Evolutionary conservation across 2,797 vertebrate species (phyloP).

Genomic region (Huso huso): DNA sequence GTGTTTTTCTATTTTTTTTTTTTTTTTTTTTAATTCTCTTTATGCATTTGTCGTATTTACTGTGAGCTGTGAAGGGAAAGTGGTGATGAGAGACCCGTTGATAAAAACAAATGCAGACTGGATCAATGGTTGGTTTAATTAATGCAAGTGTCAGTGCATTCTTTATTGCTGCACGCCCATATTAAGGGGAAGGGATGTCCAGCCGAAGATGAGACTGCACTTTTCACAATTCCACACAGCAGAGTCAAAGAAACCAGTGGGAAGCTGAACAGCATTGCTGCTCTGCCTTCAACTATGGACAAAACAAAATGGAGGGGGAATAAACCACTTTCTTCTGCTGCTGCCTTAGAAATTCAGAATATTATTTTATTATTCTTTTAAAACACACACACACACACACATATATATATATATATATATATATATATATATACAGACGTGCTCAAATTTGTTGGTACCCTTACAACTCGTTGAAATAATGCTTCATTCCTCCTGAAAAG

Average conservation of each 20-base stretch:
- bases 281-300: not conserved
- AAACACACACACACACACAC: too few species aligned
- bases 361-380: too few species aligned
- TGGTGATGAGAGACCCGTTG: not conserved
- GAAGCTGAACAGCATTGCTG: not conserved
- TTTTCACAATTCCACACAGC: not conserved
- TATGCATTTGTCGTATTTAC: not conserved
- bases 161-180: not conserved
- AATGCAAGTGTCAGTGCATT: constrained; percentile 1
- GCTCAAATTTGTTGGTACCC: too few species aligned
- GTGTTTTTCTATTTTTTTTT: not conserved
- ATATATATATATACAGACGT: too few species aligned
- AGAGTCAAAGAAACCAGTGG: not conserved
- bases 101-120: not conserved
- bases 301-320: not conserved
- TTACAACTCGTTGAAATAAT: too few species aligned
- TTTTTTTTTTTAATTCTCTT: too few species aligned
- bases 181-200: not conserved
- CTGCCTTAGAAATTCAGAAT: not conserved
- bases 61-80: not conserved
- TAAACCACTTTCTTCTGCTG: not conserved
- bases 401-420: too few species aligned
- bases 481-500: too few species aligned
- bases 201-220: constrained; percentile 5
- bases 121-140: constrained; percentile 6